Base-by-base conservation (phyloP, 2,113 vertebrate genomes). In the Prochilodus magdalenae region DNA sequence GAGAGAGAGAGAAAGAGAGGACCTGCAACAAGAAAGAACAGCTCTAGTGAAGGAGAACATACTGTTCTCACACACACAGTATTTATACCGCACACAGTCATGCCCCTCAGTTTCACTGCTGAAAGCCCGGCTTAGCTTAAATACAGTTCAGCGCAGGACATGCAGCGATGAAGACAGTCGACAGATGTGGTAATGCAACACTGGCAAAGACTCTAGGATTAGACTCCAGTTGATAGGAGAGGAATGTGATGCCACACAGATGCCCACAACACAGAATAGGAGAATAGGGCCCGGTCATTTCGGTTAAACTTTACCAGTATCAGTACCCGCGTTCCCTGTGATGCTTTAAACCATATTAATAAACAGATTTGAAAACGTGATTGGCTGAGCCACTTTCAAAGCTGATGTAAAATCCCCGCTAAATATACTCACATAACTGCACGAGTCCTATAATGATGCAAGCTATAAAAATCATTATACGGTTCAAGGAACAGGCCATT, bases 181-280 rank as follows among this genome's bases (percentile, higher is more conserved):
- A 26, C 26, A 51, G 57, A 60, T 26, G 53, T 30, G 20, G 7
- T 65, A 44, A 49, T 49, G 57, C 7, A n/a, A 62, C 4, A 62
- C 16, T n/a, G n/a, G n/a, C n/a, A n/a, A n/a, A n/a, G n/a, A n/a
- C n/a, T n/a, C n/a, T n/a, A 65, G 15, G 40, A 62, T 60, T 13
- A 60, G n/a, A 60, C n/a, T 60, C 22, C 73, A 44, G 73, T n/a
- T 27, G 57, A 77, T 49, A 60, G 26, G 29, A 63, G 11, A 36
- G 26, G 57, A 60, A 60, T 12, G n/a, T 60, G 24, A 60, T 60
- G 24, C 10, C 57, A 60, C 57, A 65, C 24, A 29, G 60, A 65
- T 65, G 57, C 40, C 40, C 51, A 30, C 40, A 29, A 18, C n/a
- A 7, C 59, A n/a, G 4, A 33, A 12, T n/a, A n/a, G 36, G 53